These are phyloP conservation scores for Myodes glareolus DNA, from an alignment of 2,113 vertebrate species.

Conservation along the genomic window DNA sequence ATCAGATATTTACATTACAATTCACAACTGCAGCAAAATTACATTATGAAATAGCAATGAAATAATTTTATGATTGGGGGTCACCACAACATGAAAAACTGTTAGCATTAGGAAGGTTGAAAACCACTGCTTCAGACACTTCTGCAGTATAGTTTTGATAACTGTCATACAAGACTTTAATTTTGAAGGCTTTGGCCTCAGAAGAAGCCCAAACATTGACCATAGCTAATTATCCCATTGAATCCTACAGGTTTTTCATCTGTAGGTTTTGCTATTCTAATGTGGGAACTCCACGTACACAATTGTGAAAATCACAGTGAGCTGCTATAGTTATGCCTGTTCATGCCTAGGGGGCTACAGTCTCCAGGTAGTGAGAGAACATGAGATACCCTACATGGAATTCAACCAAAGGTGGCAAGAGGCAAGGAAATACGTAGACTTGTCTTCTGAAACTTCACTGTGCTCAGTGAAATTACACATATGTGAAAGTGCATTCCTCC, in stretches of 20 bases:
- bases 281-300: background rate
- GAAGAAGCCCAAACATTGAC: background rate
- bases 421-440: background rate
- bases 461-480: background rate
- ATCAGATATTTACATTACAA: background rate
- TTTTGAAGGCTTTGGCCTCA: background rate
- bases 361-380: background rate
- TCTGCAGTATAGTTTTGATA: background rate
- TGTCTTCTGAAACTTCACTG: background rate
- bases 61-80: background rate
- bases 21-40: background rate
- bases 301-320: background rate
- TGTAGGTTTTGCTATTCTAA: background rate
- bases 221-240: background rate
- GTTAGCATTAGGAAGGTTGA: background rate
- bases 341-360: background rate
- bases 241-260: background rate
- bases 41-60: background rate
- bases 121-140: background rate
- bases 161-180: background rate
- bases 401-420: background rate
- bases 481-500: slow-evolving; percentile 23
- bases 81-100: background rate
- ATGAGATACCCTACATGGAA: background rate
- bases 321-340: background rate